These are phyloP conservation scores for Sparidentex hasta DNA, from an alignment of 2,797 vertebrate genomes.

Conservation along the genomic window DNA sequence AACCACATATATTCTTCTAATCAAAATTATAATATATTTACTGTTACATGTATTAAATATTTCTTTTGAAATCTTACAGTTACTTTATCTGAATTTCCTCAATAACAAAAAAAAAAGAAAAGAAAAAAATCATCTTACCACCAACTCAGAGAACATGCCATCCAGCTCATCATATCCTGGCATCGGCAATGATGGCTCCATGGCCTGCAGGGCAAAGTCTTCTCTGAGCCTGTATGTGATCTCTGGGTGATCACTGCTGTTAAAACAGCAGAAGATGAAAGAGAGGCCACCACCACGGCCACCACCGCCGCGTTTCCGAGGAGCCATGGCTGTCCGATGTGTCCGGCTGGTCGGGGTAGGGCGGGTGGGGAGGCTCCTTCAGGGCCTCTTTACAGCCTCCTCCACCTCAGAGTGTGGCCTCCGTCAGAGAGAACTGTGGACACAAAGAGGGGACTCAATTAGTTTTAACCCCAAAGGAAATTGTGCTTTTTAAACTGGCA, in stretches of 20 bases:
- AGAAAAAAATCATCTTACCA: slow-evolving; percentile 90
- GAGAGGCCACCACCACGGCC: slow-evolving; percentile 87
- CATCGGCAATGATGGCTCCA: slow-evolving; percentile 95
- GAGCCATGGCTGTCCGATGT: slow-evolving; percentile 89
- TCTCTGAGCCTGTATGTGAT: slow-evolving; percentile 97
- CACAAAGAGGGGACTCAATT: slow-evolving; percentile 15
- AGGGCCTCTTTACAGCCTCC: slow-evolving; percentile 78
- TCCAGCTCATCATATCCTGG: slow-evolving; percentile 95
- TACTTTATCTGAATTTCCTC: background rate
- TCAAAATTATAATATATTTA: background rate
- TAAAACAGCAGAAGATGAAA: slow-evolving; percentile 98
- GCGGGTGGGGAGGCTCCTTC: slow-evolving; percentile 74
- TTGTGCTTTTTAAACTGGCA: slow-evolving; percentile 11
- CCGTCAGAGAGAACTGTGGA: slow-evolving; percentile 82
- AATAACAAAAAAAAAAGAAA: background rate
- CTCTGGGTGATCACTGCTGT: slow-evolving; percentile 95
- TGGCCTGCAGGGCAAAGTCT: slow-evolving; percentile 94
- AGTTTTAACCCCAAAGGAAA: slow-evolving; percentile 12
- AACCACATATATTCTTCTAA: background rate
- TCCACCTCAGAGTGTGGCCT: slow-evolving; percentile 76
- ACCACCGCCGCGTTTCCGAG: slow-evolving; percentile 91
- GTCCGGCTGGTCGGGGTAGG: slow-evolving; percentile 61
- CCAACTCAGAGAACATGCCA: slow-evolving; percentile 95
- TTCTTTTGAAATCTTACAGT: background rate
- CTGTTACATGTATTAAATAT: background rate